Conservation (phyloP, 2,113 vertebrate genomes). For the Vicugna pacos region DNA sequence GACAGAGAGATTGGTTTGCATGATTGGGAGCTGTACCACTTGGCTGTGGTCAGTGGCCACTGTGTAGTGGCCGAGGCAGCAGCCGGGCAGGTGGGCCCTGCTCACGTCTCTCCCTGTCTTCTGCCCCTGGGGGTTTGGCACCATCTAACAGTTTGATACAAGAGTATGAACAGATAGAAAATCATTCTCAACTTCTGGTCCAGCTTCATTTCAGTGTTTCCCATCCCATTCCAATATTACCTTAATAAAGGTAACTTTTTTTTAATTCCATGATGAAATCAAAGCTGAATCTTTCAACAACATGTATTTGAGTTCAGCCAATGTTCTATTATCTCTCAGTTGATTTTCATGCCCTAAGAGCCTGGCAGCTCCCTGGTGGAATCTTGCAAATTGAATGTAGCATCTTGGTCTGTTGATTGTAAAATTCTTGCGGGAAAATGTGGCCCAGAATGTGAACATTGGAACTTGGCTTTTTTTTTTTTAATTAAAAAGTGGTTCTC, state of each 20-base stretch:
- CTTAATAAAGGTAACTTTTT: neutral
- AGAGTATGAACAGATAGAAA: neutral
- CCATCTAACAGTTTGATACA: neutral
- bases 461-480: neutral
- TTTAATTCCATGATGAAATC: neutral
- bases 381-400: neutral
- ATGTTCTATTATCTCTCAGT: neutral
- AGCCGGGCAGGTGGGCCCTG: neutral
- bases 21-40: neutral
- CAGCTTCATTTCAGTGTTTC: neutral
- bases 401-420: neutral
- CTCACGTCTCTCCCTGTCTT: neutral
- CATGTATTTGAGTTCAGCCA: neutral
- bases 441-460: neutral
- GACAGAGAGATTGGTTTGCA: neutral
- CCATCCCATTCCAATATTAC: neutral
- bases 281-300: neutral
- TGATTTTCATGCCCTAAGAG: neutral
- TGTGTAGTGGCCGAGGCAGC: fast-evolving
- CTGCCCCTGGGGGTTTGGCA: neutral
- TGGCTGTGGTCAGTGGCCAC: neutral
- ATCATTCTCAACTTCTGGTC: neutral
- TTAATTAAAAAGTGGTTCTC: neutral
- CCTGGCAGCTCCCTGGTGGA: neutral
- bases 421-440: slow-evolving; percentile 57